Base-by-base conservation (phyloP, 2,888 invertebrate species). In the Caenorhabditis sinica region DNA sequence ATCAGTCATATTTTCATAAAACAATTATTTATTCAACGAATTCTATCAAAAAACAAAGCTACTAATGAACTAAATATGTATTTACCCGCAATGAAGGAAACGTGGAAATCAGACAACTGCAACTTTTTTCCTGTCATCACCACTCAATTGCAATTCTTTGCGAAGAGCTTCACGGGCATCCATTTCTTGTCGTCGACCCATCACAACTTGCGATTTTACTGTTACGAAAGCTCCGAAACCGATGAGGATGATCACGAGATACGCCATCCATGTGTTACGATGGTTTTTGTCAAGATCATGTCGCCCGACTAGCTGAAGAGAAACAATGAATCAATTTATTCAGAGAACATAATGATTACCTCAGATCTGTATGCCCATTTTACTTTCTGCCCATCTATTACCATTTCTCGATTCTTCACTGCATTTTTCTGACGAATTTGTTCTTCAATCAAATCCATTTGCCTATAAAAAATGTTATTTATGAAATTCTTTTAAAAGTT, bases 341-440 rank as follows among this genome's bases (percentile, higher is more conserved):
- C 13, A 2, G 8, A 66, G 58, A 13, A 68, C 20, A 17, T 6
- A 1, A 36, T 28, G 6, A 9, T 28, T 23, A 89, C 89, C 84
- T 91, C 91, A 6, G 90, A 90, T 68, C 91, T 71, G 73, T 91
- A 91, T 30, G 88, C 89, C 90, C 90, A 91, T 68, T 86, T 51
- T 49, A 86, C 86, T 76, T 56, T 87, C 69, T 89, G 87, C 30
- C 90, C 90, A 11, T 85, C 85, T 25, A 90, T 72, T 0, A 61
- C 82, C n/a, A 88, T 79, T 76, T 90, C 90, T 1, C 89, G 83
- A 25, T 73, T 65, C 28, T 81, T 76, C 30, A 73, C 68, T 53
- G 23, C 30, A 17, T 45, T 82, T 25, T 65, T 69, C 6, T 76
- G 73, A 43, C 87, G 84, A 63, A 87, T 85, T 13, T 87, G 76